Evolutionary conservation across 2,888 invertebrate species (phyloP).

Genomic region (Malthinus seriepunctatus): DNA sequence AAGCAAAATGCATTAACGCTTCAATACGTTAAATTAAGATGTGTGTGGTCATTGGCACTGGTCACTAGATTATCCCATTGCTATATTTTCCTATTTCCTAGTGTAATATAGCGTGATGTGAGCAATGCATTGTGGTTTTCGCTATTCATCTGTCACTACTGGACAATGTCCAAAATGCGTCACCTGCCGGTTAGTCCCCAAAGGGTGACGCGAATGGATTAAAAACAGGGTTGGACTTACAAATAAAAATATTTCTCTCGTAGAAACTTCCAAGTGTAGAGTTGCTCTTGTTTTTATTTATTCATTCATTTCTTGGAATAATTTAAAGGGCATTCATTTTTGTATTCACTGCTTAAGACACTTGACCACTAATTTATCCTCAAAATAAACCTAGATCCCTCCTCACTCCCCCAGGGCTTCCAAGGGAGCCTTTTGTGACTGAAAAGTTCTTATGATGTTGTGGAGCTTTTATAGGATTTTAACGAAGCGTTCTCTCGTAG

Average conservation of each 20-base stretch:
- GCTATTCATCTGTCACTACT: constrained; percentile 49
- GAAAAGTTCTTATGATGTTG: too few species aligned
- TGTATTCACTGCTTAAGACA: too few species aligned
- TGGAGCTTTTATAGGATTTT: too few species aligned
- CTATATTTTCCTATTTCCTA: constrained; percentile 44
- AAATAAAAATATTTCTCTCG: neutral
- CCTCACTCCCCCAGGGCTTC: too few species aligned
- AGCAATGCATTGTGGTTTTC: constrained; percentile 49
- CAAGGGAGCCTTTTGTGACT: too few species aligned
- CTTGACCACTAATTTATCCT: too few species aligned
- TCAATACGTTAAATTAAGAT: constrained; percentile 16
- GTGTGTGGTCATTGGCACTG: constrained; percentile 37
- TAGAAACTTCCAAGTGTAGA: neutral
- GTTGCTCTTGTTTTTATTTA: too few species aligned
- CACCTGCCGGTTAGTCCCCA: constrained; percentile 43
- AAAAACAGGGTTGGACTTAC: constrained; percentile 18
- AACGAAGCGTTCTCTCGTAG: too few species aligned
- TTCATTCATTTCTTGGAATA: too few species aligned
- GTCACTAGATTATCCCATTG: constrained; percentile 36
- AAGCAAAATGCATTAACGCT: constrained; percentile 9
- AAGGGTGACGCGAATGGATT: constrained; percentile 30
- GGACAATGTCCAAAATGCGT: constrained; percentile 50
- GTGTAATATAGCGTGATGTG: constrained; percentile 51
- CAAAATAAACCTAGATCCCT: too few species aligned
- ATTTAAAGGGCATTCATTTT: too few species aligned